Evolutionary conservation across 2,113 vertebrate species (phyloP), one percentile per base, ranked within the genome.

Genomic region (Gymnarchus niloticus): DNA sequence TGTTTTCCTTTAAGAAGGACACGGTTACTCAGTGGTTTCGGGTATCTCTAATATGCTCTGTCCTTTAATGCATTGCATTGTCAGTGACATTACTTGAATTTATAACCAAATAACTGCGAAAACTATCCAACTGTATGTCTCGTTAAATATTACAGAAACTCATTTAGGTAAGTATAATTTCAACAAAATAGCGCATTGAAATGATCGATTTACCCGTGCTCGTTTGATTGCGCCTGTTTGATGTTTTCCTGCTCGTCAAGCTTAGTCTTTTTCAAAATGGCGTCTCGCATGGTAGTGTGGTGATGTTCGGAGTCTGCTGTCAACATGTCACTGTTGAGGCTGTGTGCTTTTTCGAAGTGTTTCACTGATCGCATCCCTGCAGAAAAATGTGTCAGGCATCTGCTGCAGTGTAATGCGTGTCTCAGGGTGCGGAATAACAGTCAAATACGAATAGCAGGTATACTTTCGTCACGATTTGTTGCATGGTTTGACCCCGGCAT

Each of bases 261-360:
- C 81, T 84, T 78, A 61, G 95, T 90, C 93, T 95, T 0, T 0
- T 88, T 83, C 65, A 92, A 93, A 52, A 95, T 95, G 95, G 93
- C 92, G 86, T 94, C 57, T 85, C 82, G 90, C 89, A 90, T 56
- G 78, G 85, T 88, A 92, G 92, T 87, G 94, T 88, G 92, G 92
- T 89, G 57, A 52, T 89, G 86, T 49, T 84, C 41, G 59, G 83
- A 77, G 77, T 78, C 46, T 87, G 78, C 91, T 91, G 90, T 92
- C 90, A 93, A 93, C 90, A 95, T 95, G 95, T 94, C 93, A 49
- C 90, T 95, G 37, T 88, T 95, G 17, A 91, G 93, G 89, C 76
- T 93, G 0, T 92, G 91, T 89, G 87, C 91, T 81, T 91, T 92
- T 56, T 59, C 91, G 1, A 92, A 89, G 78, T 87, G 85, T 83